A percentile compares a stretch with the other conserved stretches of the same genome.
phyloP scores from a whole-genome alignment of 1,140 invertebrate species.

The Brachionus koreanus region DNA sequence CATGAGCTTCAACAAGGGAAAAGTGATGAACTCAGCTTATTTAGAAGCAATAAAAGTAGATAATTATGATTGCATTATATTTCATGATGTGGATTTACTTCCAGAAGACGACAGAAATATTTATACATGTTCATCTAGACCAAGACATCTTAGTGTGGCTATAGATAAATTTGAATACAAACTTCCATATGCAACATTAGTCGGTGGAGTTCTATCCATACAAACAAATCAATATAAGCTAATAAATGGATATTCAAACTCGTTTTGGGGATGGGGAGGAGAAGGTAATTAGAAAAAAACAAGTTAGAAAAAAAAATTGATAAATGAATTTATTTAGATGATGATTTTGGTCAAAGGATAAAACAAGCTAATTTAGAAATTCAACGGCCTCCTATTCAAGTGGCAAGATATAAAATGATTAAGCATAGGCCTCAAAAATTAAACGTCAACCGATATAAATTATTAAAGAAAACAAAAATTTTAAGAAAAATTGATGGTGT shows the following conservation, averaged over 20 bases:
- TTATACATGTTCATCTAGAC: conserved; percentile 44
- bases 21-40: conserved; percentile 39
- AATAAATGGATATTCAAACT: conserved; percentile 71
- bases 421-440: conserved; percentile 8
- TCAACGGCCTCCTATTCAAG: neutral
- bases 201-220: conserved; percentile 37
- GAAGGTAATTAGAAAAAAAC: conserved; percentile 20
- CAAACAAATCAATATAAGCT: neutral
- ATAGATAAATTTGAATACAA: conserved; percentile 42
- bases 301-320: neutral
- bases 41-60: conserved; percentile 22
- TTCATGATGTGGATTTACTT: conserved; percentile 47
- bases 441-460: neutral
- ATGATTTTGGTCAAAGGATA: conserved; percentile 20
- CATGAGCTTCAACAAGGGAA: conserved; percentile 30
- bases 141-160: conserved; percentile 45
- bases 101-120: conserved; percentile 46
- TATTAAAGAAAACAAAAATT: neutral
- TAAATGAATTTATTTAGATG: neutral
- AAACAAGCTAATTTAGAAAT: neutral
- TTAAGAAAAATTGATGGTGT: neutral
- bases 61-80: conserved; percentile 46
- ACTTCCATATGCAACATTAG: conserved; percentile 21
- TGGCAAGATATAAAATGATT: conserved; percentile 36
- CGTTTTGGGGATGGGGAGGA: conserved; percentile 72